These are phyloP conservation scores for Tetramorium bicarinatum DNA, from an alignment of 2,888 invertebrate species.

Conservation along the genomic window DNA sequence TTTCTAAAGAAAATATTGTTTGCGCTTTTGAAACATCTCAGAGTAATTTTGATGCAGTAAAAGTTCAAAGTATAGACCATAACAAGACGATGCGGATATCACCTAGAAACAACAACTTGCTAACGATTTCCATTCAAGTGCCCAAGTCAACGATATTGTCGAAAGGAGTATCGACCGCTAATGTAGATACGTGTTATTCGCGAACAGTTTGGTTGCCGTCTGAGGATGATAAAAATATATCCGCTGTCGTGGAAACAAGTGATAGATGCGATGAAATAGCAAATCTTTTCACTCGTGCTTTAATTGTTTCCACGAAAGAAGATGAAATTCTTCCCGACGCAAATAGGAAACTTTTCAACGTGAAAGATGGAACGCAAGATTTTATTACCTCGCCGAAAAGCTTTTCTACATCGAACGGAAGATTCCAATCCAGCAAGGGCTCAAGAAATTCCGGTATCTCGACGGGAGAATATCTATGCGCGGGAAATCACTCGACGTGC, in stretches of 20 bases:
- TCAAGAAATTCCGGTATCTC: background rate
- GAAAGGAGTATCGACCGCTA: constrained; percentile 19
- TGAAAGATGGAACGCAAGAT: background rate
- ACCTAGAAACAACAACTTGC: background rate
- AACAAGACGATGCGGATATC: background rate
- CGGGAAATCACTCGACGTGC: background rate
- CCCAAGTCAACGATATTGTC: constrained; percentile 26
- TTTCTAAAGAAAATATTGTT: background rate
- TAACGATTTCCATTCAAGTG: constrained; percentile 47
- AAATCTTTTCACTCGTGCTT: background rate
- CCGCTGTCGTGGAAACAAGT: background rate
- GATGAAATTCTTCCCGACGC: background rate
- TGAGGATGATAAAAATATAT: background rate
- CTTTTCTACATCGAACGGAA: background rate
- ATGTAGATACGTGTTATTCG: constrained; percentile 26
- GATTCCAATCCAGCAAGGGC: background rate
- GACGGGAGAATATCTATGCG: background rate
- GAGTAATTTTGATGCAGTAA: background rate
- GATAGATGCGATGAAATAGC: background rate
- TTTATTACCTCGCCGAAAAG: background rate
- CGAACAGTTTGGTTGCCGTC: background rate
- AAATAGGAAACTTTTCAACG: background rate
- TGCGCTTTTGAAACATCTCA: background rate
- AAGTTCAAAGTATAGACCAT: background rate
- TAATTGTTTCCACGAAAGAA: background rate